Evolutionary conservation across 2,113 vertebrate genomes (phyloP).

Genomic region (Verasper variegatus): DNA sequence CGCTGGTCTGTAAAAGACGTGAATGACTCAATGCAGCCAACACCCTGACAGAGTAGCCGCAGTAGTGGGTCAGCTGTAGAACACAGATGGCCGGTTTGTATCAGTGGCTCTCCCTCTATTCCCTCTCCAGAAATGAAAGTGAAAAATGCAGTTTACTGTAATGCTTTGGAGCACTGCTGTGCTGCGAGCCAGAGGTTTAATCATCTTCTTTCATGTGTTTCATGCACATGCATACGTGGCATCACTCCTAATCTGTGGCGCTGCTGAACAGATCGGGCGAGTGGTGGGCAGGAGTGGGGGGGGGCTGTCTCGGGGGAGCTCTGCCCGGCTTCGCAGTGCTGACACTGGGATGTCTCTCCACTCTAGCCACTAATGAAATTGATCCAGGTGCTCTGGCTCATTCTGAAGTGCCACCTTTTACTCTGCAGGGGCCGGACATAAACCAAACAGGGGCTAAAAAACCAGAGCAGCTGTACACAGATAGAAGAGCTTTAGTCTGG

Average conservation of each 20-base stretch:
- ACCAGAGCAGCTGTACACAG: conserved; percentile 34
- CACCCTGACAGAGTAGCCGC: conserved; percentile 2
- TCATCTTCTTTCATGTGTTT: conserved; percentile 67
- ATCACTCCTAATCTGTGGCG: conserved; percentile 80
- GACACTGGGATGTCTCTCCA: conserved; percentile 83
- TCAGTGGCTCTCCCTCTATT: conserved; percentile 35
- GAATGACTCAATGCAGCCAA: background rate
- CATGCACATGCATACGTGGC: conserved; percentile 58
- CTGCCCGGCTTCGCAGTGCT: conserved; percentile 71
- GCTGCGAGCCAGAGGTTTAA: conserved; percentile 70
- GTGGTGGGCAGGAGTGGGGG: conserved; percentile 51
- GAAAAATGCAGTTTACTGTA: conserved; percentile 41
- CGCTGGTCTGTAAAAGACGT: background rate
- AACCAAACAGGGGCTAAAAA: conserved; percentile 58
- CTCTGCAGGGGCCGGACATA: conserved; percentile 31
- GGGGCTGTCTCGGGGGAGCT: conserved; percentile 75
- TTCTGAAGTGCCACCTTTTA: conserved; percentile 83
- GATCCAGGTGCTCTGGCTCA: conserved; percentile 88
- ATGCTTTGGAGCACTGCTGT: conserved; percentile 32
- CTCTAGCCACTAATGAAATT: conserved; percentile 91
- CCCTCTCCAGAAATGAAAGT: conserved; percentile 20
- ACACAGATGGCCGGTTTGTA: conserved; percentile 57
- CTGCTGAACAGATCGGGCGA: conserved; percentile 77
- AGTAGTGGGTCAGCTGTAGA: conserved; percentile 26
- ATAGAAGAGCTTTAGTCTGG: conserved; percentile 46